Evolutionary conservation across 2,888 invertebrate species (phyloP), one percentile per base, ranked within the genome.

Genomic region (Desoria tigrina): DNA sequence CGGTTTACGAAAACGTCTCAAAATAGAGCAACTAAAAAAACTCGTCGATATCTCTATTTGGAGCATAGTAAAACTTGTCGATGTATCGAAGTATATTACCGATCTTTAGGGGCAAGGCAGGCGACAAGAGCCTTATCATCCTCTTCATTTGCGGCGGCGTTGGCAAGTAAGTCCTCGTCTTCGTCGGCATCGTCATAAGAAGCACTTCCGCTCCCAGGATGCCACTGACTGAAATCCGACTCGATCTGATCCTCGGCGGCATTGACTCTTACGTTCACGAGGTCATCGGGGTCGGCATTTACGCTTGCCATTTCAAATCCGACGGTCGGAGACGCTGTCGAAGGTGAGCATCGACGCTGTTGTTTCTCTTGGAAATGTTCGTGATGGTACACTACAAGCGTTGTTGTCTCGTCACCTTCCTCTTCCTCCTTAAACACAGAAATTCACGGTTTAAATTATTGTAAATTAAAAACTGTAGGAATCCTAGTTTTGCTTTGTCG

Each of bases 371-470:
- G 42, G 3, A 1, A 53, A 21, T 16, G 42, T n/a, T 42, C 18
- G 28, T 55, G 42, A 37, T 68, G 63, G 42, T 68, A 68, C 6
- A 71, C 58, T 39, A 72, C 72, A 23, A 72, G 59, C 2, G 67
- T 69, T 27, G 72, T 60, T n/a, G 69, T 72, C 55, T 72, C 72
- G 67, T 69, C 72, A n/a, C 63, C 71, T 53, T 72, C 72, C 45
- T 68, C 69, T 18, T 45, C 45, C 45, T 45, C 45, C 45, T 45
- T 21, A n/a, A n/a, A n/a, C n/a, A n/a, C n/a, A n/a, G n/a, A n/a
- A n/a, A n/a, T n/a, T n/a, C n/a, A n/a, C n/a, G n/a, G n/a, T 18
- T 45, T 21, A 45, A 45, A 16, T 11, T 45, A 32, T 7, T 32
- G 4, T 32, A 32, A 32, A 32, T 32, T 32, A 32, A 4, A 32